Conservation (phyloP, 1,140 invertebrate genomes). For the Ylistrum balloti region DNA sequence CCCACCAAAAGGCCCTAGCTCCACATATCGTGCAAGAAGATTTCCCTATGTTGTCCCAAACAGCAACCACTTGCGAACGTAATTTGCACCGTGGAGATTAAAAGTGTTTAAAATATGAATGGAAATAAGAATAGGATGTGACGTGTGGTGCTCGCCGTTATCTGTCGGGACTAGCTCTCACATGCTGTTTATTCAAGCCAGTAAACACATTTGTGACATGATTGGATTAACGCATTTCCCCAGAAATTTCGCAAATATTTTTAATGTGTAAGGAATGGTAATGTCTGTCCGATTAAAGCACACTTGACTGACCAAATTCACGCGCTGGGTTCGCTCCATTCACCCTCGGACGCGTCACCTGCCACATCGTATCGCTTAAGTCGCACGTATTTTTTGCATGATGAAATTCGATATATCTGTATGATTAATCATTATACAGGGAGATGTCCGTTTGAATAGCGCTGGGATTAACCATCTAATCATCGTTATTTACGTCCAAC, state of each 20-base stretch:
- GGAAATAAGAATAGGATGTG: slow-evolving; percentile 57
- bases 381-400: slow-evolving; percentile 55
- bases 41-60: slow-evolving; percentile 63
- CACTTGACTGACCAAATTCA: slow-evolving; percentile 56
- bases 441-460: slow-evolving; percentile 44
- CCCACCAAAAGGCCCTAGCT: slow-evolving; percentile 55
- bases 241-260: slow-evolving; percentile 60
- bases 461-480: slow-evolving; percentile 4
- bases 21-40: slow-evolving; percentile 57
- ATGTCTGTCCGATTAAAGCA: slow-evolving; percentile 57
- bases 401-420: slow-evolving; percentile 53
- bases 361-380: slow-evolving; percentile 49
- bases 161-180: slow-evolving; percentile 47
- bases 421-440: slow-evolving; percentile 50
- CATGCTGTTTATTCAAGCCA: slow-evolving; percentile 51
- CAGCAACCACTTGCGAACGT: slow-evolving; percentile 62
- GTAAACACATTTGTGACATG: slow-evolving; percentile 54
- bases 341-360: slow-evolving; percentile 49
- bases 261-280: slow-evolving; percentile 62
- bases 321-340: slow-evolving; percentile 52
- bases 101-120: slow-evolving; percentile 67
- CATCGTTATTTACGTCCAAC: background rate
- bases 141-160: slow-evolving; percentile 53
- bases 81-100: slow-evolving; percentile 66
- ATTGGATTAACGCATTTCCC: slow-evolving; percentile 59